Evolutionary conservation across 2,888 invertebrate genomes (phyloP).

Genomic region (Saturnia japonica): DNA sequence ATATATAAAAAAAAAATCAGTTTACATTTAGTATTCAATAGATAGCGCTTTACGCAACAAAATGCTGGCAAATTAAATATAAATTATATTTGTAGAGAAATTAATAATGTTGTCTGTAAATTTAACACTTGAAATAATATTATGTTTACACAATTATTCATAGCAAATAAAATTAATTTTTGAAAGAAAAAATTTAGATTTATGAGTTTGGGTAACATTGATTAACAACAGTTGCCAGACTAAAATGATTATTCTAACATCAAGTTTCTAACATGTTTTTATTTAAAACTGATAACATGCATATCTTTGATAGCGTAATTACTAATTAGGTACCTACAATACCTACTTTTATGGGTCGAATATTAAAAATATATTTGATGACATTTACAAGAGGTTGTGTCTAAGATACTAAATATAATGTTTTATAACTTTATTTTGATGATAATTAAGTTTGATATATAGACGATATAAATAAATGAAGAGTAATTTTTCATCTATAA

Average conservation of each 20-base stretch:
- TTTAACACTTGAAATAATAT: no score
- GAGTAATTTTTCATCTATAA: no score
- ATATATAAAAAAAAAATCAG: no score
- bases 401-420: no score
- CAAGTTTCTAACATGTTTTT: not conserved
- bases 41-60: not conserved
- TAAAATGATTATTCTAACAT: not conserved
- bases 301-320: not conserved
- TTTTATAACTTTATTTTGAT: no score
- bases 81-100: not conserved
- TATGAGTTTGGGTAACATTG: not conserved
- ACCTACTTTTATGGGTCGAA: not conserved
- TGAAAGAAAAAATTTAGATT: not conserved
- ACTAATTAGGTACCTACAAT: no score
- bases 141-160: no score
- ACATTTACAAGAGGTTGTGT: no score
- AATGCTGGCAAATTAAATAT: not conserved
- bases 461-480: no score
- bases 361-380: not conserved
- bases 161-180: no score
- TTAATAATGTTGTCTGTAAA: no score
- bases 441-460: no score
- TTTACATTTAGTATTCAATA: not conserved
- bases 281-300: not conserved
- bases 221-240: not conserved